Conservation (phyloP, 2,797 vertebrate genomes). For the Hypotaenidia okinawae region DNA sequence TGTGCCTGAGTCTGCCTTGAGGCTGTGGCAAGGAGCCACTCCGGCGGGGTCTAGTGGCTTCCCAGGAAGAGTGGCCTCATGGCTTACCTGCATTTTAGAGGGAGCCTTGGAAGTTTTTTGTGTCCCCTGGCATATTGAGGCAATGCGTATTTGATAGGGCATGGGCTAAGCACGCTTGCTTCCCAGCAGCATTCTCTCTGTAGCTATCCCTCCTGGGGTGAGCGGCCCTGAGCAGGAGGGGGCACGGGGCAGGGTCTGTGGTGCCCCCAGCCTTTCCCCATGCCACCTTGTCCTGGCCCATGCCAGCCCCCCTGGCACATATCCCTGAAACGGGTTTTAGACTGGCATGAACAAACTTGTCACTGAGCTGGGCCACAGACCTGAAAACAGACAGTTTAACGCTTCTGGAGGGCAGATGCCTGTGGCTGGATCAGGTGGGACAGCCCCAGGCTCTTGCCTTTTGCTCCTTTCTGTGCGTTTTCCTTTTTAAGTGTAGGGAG, state of each 20-base stretch:
- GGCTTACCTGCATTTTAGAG: neutral
- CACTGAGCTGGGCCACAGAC: neutral
- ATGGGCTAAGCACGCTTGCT: neutral
- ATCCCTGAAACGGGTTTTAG: neutral
- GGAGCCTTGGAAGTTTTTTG: neutral
- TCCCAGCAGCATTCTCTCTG: neutral
- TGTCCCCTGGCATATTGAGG: fast-evolving
- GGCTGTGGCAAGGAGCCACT: neutral
- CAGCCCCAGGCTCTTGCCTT: neutral
- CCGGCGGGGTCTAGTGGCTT: fast-evolving
- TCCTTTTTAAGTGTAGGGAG: neutral
- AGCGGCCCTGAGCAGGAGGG: neutral
- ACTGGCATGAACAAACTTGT: neutral
- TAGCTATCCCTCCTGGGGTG: neutral
- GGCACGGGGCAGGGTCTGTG: fast-evolving
- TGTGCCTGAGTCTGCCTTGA: neutral
- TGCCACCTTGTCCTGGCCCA: neutral
- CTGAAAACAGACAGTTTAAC: neutral
- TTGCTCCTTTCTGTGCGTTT: neutral
- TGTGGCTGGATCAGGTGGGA: neutral
- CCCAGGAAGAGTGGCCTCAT: neutral
- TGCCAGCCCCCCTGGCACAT: neutral
- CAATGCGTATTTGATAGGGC: neutral
- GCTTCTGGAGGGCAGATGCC: fast-evolving
- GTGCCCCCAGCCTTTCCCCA: fast-evolving